Evolutionary conservation across 2,888 invertebrate species (phyloP).

Genomic region (Trissoscelio sp.): DNA sequence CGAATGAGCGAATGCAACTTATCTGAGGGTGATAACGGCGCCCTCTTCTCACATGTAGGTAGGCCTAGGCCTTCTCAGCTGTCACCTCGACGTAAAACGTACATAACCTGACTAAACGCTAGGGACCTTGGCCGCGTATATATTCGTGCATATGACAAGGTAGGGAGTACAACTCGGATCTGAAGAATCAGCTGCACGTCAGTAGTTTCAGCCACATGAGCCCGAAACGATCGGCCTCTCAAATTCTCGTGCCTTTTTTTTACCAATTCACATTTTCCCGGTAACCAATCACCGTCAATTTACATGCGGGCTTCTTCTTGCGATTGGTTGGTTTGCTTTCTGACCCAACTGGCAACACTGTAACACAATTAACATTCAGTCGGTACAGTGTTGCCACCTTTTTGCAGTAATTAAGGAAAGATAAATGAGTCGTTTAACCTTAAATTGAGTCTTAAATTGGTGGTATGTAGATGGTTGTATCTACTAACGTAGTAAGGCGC

Average conservation of each 20-base stretch:
- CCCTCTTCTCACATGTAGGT: constrained; percentile 41
- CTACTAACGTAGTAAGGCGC: constrained; percentile 14
- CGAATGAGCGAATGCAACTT: constrained; percentile 72
- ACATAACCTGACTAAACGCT: constrained; percentile 73
- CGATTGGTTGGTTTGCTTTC: not conserved
- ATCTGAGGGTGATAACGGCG: constrained; percentile 58
- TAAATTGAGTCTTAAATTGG: too few species aligned
- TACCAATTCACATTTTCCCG: not conserved
- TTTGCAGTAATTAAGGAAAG: not conserved
- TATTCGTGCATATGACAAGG: constrained; percentile 67
- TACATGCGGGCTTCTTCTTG: not conserved
- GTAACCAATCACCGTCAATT: not conserved
- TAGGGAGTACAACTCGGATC: constrained; percentile 60
- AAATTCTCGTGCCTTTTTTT: constrained; percentile 25
- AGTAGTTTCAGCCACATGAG: constrained; percentile 75
- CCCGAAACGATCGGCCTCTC: constrained; percentile 70
- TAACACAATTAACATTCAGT: not conserved
- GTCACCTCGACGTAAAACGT: constrained; percentile 68
- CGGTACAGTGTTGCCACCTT: not conserved
- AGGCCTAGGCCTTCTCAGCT: constrained; percentile 52
- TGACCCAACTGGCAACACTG: not conserved
- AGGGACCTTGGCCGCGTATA: constrained; percentile 68
- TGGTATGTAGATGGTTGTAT: not conserved
- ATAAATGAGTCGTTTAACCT: not conserved
- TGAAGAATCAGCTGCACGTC: constrained; percentile 66